A percentile compares a stretch with the other conserved stretches of the same genome.
These are phyloP conservation scores for Stramonita haemastoma DNA, from an alignment of 2,888 invertebrate species.

Conservation along the genomic window DNA sequence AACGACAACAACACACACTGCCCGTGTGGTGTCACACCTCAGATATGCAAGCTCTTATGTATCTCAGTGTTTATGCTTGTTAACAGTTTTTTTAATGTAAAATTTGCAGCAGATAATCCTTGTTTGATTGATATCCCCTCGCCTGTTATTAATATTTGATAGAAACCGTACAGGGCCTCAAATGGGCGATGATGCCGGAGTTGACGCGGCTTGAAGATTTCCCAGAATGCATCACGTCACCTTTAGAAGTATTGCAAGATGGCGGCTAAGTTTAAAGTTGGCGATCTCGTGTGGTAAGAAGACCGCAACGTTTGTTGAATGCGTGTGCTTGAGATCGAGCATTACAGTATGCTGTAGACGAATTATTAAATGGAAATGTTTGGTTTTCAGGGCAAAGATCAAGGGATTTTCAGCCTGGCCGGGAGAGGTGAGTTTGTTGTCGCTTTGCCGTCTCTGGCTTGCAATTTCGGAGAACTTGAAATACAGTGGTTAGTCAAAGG, in stretches of 20 bases:
- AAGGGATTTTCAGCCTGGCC: constrained; percentile 98
- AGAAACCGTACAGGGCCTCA: not conserved
- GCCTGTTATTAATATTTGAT: not conserved
- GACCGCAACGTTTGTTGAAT: not conserved
- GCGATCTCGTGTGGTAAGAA: constrained; percentile 85
- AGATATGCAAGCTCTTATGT: too few species aligned
- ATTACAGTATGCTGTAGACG: too few species aligned
- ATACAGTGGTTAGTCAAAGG: too few species aligned
- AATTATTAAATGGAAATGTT: constrained; percentile 66
- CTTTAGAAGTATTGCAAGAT: constrained; percentile 74
- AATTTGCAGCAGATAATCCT: too few species aligned
- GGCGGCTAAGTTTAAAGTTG: constrained; percentile 83
- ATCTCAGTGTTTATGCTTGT: too few species aligned
- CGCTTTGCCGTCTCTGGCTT: too few species aligned
- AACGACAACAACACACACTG: too few species aligned
- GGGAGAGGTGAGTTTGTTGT: constrained; percentile 86
- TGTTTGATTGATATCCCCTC: too few species aligned
- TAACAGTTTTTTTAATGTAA: too few species aligned
- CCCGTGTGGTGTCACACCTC: too few species aligned
- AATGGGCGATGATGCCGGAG: not conserved
- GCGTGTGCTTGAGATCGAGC: not conserved
- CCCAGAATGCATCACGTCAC: constrained; percentile 50
- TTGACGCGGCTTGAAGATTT: constrained; percentile 21
- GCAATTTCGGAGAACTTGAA: too few species aligned
- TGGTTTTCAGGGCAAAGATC: constrained; percentile 93